phyloP scores from a whole-genome alignment of 2,797 vertebrate species.

The Rhinogobio ventralis region DNA sequence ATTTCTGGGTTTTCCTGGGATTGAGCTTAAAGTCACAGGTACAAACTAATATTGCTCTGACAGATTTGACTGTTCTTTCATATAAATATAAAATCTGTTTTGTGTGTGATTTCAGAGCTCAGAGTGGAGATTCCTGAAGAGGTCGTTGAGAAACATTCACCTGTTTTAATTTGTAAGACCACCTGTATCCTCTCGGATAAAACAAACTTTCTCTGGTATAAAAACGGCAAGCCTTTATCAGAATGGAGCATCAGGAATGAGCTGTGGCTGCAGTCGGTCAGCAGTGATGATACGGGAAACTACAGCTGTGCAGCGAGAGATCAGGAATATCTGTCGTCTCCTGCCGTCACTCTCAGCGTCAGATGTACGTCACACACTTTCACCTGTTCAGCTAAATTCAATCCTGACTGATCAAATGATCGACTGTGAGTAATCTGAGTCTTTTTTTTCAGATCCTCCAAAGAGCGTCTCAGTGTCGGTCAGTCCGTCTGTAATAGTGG shows the following conservation, averaged over 20 bases:
- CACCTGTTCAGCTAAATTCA: not conserved
- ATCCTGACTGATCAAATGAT: not conserved
- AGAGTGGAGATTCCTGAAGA: slow-evolving; percentile 13
- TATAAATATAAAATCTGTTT: not conserved
- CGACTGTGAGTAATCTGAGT: not conserved
- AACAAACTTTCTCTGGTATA: slow-evolving; percentile 1
- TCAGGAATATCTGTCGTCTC: not conserved
- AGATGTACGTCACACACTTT: slow-evolving; percentile 13
- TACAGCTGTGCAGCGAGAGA: slow-evolving; percentile 28
- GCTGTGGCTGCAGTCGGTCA: not conserved
- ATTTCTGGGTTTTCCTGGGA: not conserved
- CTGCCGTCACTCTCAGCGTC: slow-evolving; percentile 19
- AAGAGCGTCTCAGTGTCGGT: not conserved
- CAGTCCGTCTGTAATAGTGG: slow-evolving; percentile 25
- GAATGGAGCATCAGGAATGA: not conserved
- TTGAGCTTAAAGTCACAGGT: slow-evolving; percentile 1
- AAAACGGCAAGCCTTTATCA: not conserved
- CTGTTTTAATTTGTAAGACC: not conserved
- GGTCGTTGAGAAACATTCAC: not conserved
- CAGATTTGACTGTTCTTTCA: not conserved
- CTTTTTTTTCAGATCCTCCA: slow-evolving; percentile 23
- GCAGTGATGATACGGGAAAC: slow-evolving; percentile 10
- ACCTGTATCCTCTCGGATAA: not conserved
- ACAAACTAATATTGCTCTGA: not conserved
- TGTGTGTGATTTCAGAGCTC: slow-evolving; percentile 13